phyloP scores from a whole-genome alignment of 2,888 invertebrate species.

The Orchestes rusci region DNA sequence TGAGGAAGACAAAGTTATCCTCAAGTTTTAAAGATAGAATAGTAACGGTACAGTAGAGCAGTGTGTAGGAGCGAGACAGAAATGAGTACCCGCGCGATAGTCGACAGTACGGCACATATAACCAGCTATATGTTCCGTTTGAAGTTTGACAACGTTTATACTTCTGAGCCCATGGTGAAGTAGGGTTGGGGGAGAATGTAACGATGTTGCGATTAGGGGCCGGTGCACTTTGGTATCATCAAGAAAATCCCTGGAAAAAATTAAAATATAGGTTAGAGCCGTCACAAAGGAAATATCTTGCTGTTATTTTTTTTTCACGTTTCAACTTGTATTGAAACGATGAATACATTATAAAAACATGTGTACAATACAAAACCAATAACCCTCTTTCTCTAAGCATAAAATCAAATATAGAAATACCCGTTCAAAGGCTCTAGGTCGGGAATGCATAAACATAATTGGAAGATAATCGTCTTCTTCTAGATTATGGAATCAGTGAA shows the following conservation, averaged over 20 bases:
- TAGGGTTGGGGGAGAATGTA: conserved; percentile 29
- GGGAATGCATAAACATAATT: no score
- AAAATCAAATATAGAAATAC: no score
- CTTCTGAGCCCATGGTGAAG: conserved; percentile 41
- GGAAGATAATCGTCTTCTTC: no score
- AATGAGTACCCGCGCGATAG: conserved; percentile 31
- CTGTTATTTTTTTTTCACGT: neutral
- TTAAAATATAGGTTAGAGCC: neutral
- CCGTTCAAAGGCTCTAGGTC: no score
- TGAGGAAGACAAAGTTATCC: no score
- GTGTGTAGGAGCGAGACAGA: conserved; percentile 39
- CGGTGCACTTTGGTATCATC: conserved; percentile 36
- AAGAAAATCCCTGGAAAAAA: conserved; percentile 33
- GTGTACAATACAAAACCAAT: no score
- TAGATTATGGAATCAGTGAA: no score
- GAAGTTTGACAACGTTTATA: no score
- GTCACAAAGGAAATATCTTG: neutral
- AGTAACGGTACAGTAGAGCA: conserved; percentile 31
- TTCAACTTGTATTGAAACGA: no score
- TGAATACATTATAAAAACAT: no score
- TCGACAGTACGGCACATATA: conserved; percentile 36
- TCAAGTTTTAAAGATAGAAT: no score
- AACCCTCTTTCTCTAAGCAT: no score
- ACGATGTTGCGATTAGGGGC: conserved; percentile 41
- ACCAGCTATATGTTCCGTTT: conserved; percentile 43